Evolutionary conservation across 2,113 vertebrate species (phyloP), one percentile per base, ranked within the genome.

Genomic region (Apeltes quadracus): DNA sequence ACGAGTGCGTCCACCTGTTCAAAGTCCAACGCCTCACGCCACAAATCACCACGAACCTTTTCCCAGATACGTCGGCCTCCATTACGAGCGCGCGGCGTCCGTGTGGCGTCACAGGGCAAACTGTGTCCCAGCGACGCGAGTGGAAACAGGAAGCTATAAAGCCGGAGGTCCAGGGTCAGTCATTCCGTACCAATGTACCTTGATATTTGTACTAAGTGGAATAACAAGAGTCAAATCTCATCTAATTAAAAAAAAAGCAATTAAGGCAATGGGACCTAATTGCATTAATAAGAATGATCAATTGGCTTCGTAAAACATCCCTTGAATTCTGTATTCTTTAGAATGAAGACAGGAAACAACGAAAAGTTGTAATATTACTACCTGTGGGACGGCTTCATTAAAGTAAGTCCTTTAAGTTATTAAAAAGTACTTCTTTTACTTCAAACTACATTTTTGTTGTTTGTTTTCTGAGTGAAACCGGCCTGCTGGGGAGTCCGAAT

Each of bases 1-100:
- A 36, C 0, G 36, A 58, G 46, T 23, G 2, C 16, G 25, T 27
- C 39, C 3, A 50, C 1, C 51, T n/a, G 79, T 68, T 83, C 68
- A 85, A 85, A 87, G 82, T 66, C 25, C 82, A 81, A 8, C n/a
- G 25, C 58, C 76, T 72, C 27, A 50, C 29, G 0, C 25, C 10
- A 29, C 4, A 4, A 5, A 13, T 39, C 22, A 44, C 20, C 8
- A 7, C 55, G 66, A 53, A 68, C 54, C 34, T 12, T 53, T 53
- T 53, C 44, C 43, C n/a, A 18, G 36, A 70, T 62, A 68, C 13
- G 11, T 16, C 22, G n/a, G 5, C 48, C 48, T 15, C 39, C 32
- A 6, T 34, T 34, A 34, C 32, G 7, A 34, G 29, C 29, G 29
- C 29, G 29, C 29, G 29, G 29, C 29, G 29, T 5, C 13, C 10